phyloP scores from a whole-genome alignment of 2,113 vertebrate species.

The Gallinago paraguaiae region DNA sequence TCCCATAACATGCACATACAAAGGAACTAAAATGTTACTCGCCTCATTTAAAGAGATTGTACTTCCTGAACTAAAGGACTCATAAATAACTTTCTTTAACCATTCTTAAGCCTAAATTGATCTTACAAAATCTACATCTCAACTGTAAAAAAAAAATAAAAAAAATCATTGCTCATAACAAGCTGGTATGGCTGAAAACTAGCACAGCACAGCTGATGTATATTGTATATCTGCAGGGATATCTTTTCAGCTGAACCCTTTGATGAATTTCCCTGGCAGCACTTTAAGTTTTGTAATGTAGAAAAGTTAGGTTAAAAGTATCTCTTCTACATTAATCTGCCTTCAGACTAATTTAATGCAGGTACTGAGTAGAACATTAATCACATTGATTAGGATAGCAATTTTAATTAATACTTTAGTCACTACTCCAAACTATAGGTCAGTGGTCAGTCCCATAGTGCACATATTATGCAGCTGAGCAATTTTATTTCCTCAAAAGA shows the following conservation, averaged over 20 bases:
- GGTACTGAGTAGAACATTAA: not conserved
- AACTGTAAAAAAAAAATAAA: not conserved
- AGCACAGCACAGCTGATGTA: not conserved
- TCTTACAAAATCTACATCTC: not conserved
- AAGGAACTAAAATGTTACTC: not conserved
- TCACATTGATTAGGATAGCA: not conserved
- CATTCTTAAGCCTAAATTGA: not conserved
- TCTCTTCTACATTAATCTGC: not conserved
- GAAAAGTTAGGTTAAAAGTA: not conserved
- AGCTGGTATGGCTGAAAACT: not conserved
- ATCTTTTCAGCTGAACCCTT: not conserved
- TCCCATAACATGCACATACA: not conserved
- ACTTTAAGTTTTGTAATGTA: not conserved
- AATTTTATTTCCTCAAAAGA: not conserved
- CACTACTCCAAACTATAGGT: not conserved
- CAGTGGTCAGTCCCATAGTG: not conserved
- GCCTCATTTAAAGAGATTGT: not conserved
- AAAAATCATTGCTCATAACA: not conserved
- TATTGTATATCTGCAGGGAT: not conserved
- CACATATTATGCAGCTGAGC: not conserved
- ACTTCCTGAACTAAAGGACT: not conserved
- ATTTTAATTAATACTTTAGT: not conserved
- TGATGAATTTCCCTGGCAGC: not conserved
- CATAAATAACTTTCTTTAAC: not conserved
- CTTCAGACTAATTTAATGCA: not conserved